A percentile compares a stretch with the other conserved stretches of the same genome.
Conservation (phyloP, 2,888 invertebrate genomes). For the Pimpla rufipes region DNA sequence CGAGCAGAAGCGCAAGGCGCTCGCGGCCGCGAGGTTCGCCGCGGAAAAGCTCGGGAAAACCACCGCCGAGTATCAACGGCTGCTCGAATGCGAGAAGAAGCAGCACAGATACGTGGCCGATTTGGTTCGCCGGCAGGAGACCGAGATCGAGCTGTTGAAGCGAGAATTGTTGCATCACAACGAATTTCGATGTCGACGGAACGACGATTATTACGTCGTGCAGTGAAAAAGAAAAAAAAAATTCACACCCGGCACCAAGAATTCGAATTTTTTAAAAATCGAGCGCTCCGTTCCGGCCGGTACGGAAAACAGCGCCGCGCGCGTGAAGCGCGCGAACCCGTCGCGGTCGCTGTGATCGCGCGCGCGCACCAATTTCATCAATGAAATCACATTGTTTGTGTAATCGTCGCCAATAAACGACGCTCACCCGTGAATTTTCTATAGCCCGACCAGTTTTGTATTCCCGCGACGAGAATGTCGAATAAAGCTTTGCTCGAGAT, state of each 20-base stretch:
- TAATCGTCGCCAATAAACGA: neutral
- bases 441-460: neutral
- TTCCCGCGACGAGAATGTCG: constrained; percentile 71
- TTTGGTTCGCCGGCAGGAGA: constrained; percentile 67
- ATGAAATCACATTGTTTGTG: constrained; percentile 29
- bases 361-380: constrained; percentile 19
- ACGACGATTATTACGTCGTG: constrained; percentile 45
- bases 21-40: constrained; percentile 75
- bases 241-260: no score
- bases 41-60: constrained; percentile 72
- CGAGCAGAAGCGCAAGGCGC: constrained; percentile 73
- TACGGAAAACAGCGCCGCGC: neutral
- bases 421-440: neutral
- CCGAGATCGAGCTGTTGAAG: constrained; percentile 73
- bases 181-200: constrained; percentile 50
- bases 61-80: constrained; percentile 69
- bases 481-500: constrained; percentile 88
- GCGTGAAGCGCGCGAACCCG: neutral
- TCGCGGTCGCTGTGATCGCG: neutral
- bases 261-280: neutral
- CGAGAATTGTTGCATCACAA: constrained; percentile 68
- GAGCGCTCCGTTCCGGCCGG: neutral
- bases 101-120: constrained; percentile 67
- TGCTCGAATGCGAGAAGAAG: constrained; percentile 67
- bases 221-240: constrained; percentile 33